Base-by-base conservation (phyloP, 2,888 invertebrate genomes). In the Leucozona laternaria region DNA sequence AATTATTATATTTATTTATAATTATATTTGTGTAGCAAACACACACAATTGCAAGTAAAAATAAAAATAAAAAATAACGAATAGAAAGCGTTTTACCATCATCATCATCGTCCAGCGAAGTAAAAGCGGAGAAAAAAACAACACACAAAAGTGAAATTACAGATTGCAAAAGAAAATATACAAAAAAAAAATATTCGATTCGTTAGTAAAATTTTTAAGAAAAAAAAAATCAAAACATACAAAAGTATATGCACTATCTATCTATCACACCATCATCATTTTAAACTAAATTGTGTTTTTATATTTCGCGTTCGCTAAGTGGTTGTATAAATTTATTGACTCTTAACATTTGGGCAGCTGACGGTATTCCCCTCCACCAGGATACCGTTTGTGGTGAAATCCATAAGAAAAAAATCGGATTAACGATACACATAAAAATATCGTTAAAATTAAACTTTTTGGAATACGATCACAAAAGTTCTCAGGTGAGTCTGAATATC, bases 121-220 rank as follows among this genome's bases (percentile, higher is more conserved):
- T 22, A 53, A 48, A 31, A 25, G 37, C 53, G n/a, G 82, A 84
- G 82, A 84, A 80, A 87, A 88, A 88, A 88, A 84, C 48, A 66
- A 66, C 64, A 88, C 86, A 86, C 89, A 88, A 89, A 86, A 89
- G 89, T 88, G 88, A 80, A 89, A 88, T 79, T 88, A 79, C 57
- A 79, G 68, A 73, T 71, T 73, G 79, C 80, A 84, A 88, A 70
- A 88, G 68, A 58, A 83, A 73, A 64, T 57, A 72, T 57, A 77
- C 34, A 64, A 48, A 73, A 76, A 75, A 73, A 55, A 81, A n/a
- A n/a, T n/a, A 60, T 37, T 66, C 72, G 60, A 57, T 66, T 71
- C 55, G 70, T 73, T 58, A 25, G 50, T 34, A 58, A 82, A 70
- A 57, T 62, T 64, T 57, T 73, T 28, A 8, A 13, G 5, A 37